Base-by-base conservation (phyloP, 1,140 invertebrate genomes). In the Delia radicum region DNA sequence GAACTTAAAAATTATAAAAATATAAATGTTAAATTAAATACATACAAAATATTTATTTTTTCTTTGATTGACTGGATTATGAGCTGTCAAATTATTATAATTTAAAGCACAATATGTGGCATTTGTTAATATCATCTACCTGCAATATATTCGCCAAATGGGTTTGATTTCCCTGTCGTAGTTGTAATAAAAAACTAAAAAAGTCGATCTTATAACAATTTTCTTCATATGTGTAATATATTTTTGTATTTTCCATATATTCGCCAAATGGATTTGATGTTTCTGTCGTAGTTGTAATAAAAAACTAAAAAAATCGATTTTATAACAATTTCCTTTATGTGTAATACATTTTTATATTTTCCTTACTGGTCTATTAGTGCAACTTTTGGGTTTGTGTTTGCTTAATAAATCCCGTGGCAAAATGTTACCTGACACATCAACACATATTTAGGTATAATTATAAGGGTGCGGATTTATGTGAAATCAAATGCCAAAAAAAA, bases 181-280 rank as follows among this genome's bases (percentile, higher is more conserved):
- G n/a, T 55, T 21, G 8, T 6, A 55, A 18, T 15, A 6, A 55
- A 55, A 55, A 21, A n/a, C 48, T n/a, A 55, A 24, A 7, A 15
- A 73, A 73, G 48, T 73, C 37, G 71, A 73, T 73, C 48, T 73
- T 27, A 73, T 48, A 26, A 1, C 46, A 73, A 73, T 73, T 73
- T 73, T 46, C 26, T 73, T 37, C n/a, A n/a, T 69, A 33, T 55
- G n/a, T 55, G 48, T 55, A 24, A 37, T 37, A 37, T 24, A 3
- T 55, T 55, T 21, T 55, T 55, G n/a, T n/a, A n/a, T n/a, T n/a
- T n/a, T n/a, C n/a, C n/a, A n/a, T n/a, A n/a, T n/a, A n/a, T n/a
- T n/a, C 13, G 33, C 8, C 18, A 55, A 3, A 55, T 5, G 4
- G 48, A 8, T 55, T 55, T 0, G 4, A 10, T 21, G 3, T 3